A percentile compares a stretch with the other conserved stretches of the same genome.
phyloP scores from a whole-genome alignment of 2,888 invertebrate species.

The Drosophila vallismaia region DNA sequence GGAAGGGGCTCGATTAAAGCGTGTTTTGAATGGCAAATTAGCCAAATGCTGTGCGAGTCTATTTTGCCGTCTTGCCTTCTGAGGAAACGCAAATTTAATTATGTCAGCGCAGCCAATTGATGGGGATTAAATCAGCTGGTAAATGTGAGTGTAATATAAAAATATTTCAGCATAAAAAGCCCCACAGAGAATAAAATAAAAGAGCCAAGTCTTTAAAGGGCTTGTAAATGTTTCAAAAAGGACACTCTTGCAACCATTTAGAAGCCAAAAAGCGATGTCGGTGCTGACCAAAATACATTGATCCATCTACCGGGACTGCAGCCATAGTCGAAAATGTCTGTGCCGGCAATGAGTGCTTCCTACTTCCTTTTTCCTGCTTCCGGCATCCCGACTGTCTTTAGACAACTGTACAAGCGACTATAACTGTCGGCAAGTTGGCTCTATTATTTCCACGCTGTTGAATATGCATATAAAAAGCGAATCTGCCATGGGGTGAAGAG shows the following conservation, averaged over 20 bases:
- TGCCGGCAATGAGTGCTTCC: conserved; percentile 71
- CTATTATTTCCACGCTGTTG: conserved; percentile 79
- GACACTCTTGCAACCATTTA: too few relatives aligned
- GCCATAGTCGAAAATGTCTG: conserved; percentile 36
- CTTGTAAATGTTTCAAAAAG: too few relatives aligned
- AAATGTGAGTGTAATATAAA: conserved; percentile 8
- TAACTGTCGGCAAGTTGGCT: conserved; percentile 77
- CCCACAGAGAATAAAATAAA: background rate
- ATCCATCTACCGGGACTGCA: background rate
- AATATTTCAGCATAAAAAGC: background rate
- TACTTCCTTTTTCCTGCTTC: conserved; percentile 56
- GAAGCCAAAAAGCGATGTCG: background rate
- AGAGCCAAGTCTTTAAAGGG: background rate
- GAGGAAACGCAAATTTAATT: conserved; percentile 57
- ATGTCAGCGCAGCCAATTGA: conserved; percentile 25
- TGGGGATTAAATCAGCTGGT: conserved; percentile 22
- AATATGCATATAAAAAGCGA: conserved; percentile 65
- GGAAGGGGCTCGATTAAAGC: conserved; percentile 62
- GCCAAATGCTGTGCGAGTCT: conserved; percentile 34
- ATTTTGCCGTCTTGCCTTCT: conserved; percentile 16
- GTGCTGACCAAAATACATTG: background rate
- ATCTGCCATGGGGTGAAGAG: conserved; percentile 3
- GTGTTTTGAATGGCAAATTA: conserved; percentile 71
- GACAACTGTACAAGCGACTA: conserved; percentile 71
- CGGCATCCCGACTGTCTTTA: conserved; percentile 56